A percentile compares a stretch with the other conserved stretches of the same genome.
phyloP scores from a whole-genome alignment of 2,888 invertebrate genomes.

The Rhaphigaster nebulosa region DNA sequence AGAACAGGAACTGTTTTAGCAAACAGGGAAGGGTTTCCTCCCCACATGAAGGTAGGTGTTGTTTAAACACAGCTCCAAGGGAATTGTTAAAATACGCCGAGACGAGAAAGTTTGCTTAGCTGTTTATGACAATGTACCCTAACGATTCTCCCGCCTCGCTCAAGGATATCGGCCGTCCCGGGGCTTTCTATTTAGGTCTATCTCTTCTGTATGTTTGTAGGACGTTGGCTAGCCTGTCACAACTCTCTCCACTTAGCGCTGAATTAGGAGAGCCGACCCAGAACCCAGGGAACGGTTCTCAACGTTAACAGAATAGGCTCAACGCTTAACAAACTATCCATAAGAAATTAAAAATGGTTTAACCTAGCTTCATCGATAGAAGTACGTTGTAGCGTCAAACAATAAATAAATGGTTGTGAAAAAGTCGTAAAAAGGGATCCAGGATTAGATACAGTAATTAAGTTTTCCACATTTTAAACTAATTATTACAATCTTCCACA shows the following conservation, averaged over 20 bases:
- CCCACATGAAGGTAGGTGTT: conserved; percentile 52
- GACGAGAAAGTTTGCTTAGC: conserved; percentile 57
- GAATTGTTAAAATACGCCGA: conserved; percentile 57
- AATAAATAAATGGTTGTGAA: too few relatives aligned
- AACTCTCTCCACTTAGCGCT: conserved; percentile 41
- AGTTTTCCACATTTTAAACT: too few relatives aligned
- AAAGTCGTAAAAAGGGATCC: too few relatives aligned
- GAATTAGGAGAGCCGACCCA: not conserved
- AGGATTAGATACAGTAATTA: too few relatives aligned
- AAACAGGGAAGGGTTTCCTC: conserved; percentile 47
- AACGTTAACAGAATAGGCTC: not conserved
- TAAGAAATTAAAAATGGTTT: too few relatives aligned
- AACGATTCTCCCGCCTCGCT: conserved; percentile 43
- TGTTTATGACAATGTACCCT: conserved; percentile 56
- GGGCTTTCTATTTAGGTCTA: not conserved
- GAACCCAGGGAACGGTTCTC: not conserved
- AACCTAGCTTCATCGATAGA: too few relatives aligned
- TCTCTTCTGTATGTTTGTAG: not conserved
- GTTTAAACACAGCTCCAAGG: conserved; percentile 48
- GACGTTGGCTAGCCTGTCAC: not conserved
- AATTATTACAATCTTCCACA: too few relatives aligned
- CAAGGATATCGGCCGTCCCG: not conserved
- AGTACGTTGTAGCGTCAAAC: too few relatives aligned
- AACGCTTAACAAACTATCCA: not conserved
- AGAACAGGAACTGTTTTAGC: conserved; percentile 50